phyloP scores from a whole-genome alignment of 1,140 invertebrate genomes.

The Charaxes varanes region DNA sequence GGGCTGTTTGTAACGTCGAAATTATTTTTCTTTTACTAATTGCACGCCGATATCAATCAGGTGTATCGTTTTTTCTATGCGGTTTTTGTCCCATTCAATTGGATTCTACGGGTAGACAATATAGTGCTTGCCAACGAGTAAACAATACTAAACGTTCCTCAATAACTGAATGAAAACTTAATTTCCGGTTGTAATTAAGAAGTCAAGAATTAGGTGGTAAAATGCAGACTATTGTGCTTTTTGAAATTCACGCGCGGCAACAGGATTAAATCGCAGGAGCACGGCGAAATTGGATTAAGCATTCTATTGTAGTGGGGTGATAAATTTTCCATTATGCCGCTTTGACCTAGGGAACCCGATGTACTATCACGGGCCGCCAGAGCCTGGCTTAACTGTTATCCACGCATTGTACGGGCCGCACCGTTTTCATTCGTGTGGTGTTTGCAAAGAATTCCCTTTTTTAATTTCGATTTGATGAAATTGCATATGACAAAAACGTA shows the following conservation, averaged over 20 bases:
- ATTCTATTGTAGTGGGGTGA: conserved; percentile 50
- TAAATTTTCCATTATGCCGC: conserved; percentile 52
- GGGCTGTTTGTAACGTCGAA: no score
- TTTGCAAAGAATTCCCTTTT: background rate
- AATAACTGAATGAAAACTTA: no score
- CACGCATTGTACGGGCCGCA: conserved; percentile 43
- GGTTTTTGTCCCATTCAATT: no score
- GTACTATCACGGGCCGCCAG: conserved; percentile 20
- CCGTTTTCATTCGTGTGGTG: conserved; percentile 7
- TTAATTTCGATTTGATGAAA: background rate
- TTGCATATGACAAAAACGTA: background rate
- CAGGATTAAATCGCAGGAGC: conserved; percentile 43
- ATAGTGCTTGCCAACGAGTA: no score
- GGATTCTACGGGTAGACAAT: no score
- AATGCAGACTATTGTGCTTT: conserved; percentile 23
- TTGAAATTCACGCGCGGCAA: conserved; percentile 27
- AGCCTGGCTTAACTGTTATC: conserved; percentile 32
- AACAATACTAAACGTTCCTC: no score
- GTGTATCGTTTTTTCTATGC: no score
- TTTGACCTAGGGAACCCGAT: conserved; percentile 38
- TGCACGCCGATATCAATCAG: no score
- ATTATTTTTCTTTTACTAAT: no score
- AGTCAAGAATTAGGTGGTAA: no score
- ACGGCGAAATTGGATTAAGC: conserved; percentile 43
- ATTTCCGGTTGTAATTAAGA: no score